These are phyloP conservation scores for Brachypteracias leptosomus DNA, from an alignment of 2,113 vertebrate species.

Conservation along the genomic window DNA sequence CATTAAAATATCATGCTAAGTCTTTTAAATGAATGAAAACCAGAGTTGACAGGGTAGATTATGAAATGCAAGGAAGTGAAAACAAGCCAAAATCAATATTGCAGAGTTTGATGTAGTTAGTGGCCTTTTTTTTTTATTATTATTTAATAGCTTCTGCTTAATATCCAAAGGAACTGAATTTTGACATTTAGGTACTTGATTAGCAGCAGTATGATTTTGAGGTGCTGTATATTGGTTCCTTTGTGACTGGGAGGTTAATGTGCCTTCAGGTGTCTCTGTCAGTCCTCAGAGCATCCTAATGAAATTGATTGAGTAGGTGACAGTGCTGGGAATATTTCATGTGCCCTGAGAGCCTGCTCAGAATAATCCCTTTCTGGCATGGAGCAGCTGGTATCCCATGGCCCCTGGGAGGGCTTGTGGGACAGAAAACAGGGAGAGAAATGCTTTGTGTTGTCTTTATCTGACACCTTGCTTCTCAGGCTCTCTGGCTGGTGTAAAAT, in stretches of 20 bases:
- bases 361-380: neutral
- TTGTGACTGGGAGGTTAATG: neutral
- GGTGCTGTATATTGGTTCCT: neutral
- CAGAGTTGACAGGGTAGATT: neutral
- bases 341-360: neutral
- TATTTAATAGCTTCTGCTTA: neutral
- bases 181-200: neutral
- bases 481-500: neutral
- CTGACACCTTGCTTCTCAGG: neutral
- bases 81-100: neutral
- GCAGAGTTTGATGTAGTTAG: neutral
- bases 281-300: neutral
- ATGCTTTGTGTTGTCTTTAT: neutral
- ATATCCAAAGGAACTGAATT: neutral
- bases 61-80: neutral
- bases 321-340: neutral
- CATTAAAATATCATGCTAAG: neutral
- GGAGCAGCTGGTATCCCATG: fast-evolving
- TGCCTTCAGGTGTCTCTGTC: neutral
- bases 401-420: neutral
- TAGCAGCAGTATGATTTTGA: neutral
- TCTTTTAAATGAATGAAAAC: neutral
- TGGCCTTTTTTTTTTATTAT: neutral
- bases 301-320: neutral
- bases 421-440: neutral